Evolutionary conservation across 1,140 invertebrate species (phyloP).

Genomic region (Drosophila mayri): DNA sequence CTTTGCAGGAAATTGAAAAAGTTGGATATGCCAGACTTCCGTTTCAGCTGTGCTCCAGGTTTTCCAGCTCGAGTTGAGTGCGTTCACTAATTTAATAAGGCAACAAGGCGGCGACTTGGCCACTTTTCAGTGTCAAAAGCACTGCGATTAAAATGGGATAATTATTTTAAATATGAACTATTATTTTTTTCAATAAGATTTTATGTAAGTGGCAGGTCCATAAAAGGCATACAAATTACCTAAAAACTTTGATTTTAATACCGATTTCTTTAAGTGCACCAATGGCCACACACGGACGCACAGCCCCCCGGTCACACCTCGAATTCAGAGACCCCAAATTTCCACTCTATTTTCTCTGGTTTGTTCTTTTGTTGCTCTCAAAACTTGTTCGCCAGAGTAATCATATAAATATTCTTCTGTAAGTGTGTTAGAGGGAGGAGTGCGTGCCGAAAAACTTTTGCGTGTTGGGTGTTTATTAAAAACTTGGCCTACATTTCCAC

Average conservation of each 20-base stretch:
- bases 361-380: slow-evolving; percentile 52
- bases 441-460: slow-evolving; percentile 59
- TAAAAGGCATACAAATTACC: not conserved
- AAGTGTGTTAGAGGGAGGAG: slow-evolving; percentile 51
- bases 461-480: slow-evolving; percentile 77
- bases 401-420: slow-evolving; percentile 77
- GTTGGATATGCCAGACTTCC: slow-evolving; percentile 74
- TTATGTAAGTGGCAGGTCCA: fast-evolving
- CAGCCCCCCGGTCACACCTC: slow-evolving; percentile 4
- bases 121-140: slow-evolving; percentile 55
- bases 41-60: slow-evolving; percentile 61
- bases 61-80: slow-evolving; percentile 59
- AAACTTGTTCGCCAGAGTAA: slow-evolving; percentile 63
- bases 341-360: slow-evolving; percentile 26
- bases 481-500: slow-evolving; percentile 60
- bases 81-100: slow-evolving; percentile 79
- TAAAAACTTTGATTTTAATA: not conserved
- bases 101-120: slow-evolving; percentile 62
- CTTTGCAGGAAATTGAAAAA: slow-evolving; percentile 77
- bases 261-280: not conserved
- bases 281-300: slow-evolving; percentile 29
- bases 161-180: too few relatives aligned
- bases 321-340: slow-evolving; percentile 25
- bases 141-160: not conserved
- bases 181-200: fast-evolving